Evolutionary conservation across 92 coral and sea anemone species (phyloP).

Genomic region (Diadumene lineata): DNA sequence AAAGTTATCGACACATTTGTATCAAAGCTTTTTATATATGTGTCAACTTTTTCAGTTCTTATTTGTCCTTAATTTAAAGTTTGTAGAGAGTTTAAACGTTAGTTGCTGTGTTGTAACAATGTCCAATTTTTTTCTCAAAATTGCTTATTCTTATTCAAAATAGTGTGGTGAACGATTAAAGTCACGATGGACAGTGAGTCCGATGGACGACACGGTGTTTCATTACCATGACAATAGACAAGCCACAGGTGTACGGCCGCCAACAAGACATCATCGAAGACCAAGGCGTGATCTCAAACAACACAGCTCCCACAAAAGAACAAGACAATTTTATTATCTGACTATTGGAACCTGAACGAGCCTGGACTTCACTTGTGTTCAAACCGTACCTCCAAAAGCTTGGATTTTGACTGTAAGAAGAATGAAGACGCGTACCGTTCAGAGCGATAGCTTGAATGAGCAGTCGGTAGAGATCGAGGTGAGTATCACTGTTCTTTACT

Average conservation of each 20-base stretch:
- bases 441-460: constrained; percentile 11
- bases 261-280: not conserved
- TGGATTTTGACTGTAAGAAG: constrained; percentile 1
- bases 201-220: not conserved
- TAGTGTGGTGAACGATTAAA: not conserved
- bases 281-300: not conserved
- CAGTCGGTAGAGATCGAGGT: constrained; percentile 29
- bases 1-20: too few species aligned
- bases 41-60: too few species aligned
- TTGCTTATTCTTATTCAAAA: not conserved
- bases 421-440: constrained; percentile 4
- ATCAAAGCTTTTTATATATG: too few species aligned
- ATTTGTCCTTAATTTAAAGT: too few species aligned
- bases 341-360: not conserved
- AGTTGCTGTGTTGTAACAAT: too few species aligned
- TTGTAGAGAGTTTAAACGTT: too few species aligned
- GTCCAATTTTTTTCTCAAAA: not conserved
- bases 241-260: not conserved
- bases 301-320: not conserved
- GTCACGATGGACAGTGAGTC: not conserved
- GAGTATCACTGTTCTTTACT: not conserved
- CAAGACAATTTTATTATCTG: not conserved
- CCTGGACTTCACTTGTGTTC: not conserved
- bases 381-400: not conserved
- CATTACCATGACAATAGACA: not conserved